Conservation (phyloP, 2,888 invertebrate species). For the Arctia plantaginis region DNA sequence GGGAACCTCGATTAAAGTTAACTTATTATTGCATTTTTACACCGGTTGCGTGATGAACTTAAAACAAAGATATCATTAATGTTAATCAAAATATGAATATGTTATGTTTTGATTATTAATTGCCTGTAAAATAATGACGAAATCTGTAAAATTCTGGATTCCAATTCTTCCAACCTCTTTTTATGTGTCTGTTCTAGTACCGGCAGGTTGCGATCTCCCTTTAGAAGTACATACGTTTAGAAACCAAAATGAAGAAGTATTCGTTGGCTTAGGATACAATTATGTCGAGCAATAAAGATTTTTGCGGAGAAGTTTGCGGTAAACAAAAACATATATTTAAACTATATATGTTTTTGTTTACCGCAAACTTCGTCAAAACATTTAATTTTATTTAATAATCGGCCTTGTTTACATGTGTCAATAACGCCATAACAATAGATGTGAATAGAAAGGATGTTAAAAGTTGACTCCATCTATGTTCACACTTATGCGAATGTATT, state of each 20-base stretch:
- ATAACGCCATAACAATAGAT: not conserved
- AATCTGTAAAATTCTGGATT: too few relatives aligned
- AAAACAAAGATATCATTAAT: too few relatives aligned
- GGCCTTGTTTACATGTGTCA: not conserved
- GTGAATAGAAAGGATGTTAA: not conserved
- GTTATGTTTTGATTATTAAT: too few relatives aligned
- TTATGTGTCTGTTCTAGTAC: not conserved
- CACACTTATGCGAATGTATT: constrained; percentile 5
- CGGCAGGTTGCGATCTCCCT: not conserved
- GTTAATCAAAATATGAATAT: too few relatives aligned
- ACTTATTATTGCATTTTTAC: not conserved
- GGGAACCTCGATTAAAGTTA: not conserved
- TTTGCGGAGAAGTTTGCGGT: too few relatives aligned
- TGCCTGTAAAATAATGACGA: too few relatives aligned
- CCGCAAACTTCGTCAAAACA: too few relatives aligned
- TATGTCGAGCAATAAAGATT: not conserved
- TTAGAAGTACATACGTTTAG: too few relatives aligned
- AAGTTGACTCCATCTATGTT: not conserved
- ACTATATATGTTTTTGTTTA: too few relatives aligned
- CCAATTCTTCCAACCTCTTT: not conserved
- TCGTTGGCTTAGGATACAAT: not conserved
- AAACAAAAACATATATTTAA: too few relatives aligned
- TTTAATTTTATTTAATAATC: not conserved
- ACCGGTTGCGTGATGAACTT: not conserved
- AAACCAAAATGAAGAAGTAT: not conserved